Base-by-base conservation (phyloP, 64 coral and sea anemone species). In the Hydrozoanthus tunicans region DNA sequence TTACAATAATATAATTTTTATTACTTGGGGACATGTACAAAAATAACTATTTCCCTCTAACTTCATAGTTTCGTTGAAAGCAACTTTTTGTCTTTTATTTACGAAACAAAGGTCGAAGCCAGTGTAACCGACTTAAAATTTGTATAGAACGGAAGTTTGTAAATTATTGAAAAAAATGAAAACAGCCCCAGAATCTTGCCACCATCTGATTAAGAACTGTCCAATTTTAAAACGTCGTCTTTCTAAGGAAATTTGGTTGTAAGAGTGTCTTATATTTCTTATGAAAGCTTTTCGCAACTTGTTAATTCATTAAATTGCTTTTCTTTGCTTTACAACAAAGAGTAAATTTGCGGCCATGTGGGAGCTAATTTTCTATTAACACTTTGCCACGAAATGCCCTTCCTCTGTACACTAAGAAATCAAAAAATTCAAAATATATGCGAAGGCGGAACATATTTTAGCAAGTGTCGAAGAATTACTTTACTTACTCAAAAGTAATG, bases 311-410 rank as follows among this genome's bases (percentile, higher is more conserved):
- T 88, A 27, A 58, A 88, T 73, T 17, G n/a, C 69, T 72, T 88
- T 56, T 88, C 84, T 88, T 88, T 88, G 56, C 70, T 88, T 88
- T 88, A 60, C 52, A 88, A 88, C 70, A 58, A 88, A 74, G 84
- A 88, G 84, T 56, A 74, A 88, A 88, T 73, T 88, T 88, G 84
- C 84, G 84, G 84, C 84, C 84, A 88, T 88, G 69, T 88, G 84
- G 84, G 69, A 88, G 84, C 84, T 88, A 88, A 88, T 88, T 74
- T 88, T 88, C 69, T 88, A 88, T 88, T 73, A 88, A 70, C 84
- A 88, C 84, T 88, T 88, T 88, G 53, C 54, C 68, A 88, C 69
- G 70, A 88, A 75, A 43, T 88, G 55, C 20, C 84, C 70, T 59
- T 27, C n/a, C 17, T 59, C 66, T 53, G 53, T 58, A 86, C 53